phyloP scores from a whole-genome alignment of 2,797 vertebrate species.

The Chelon labrosus region DNA sequence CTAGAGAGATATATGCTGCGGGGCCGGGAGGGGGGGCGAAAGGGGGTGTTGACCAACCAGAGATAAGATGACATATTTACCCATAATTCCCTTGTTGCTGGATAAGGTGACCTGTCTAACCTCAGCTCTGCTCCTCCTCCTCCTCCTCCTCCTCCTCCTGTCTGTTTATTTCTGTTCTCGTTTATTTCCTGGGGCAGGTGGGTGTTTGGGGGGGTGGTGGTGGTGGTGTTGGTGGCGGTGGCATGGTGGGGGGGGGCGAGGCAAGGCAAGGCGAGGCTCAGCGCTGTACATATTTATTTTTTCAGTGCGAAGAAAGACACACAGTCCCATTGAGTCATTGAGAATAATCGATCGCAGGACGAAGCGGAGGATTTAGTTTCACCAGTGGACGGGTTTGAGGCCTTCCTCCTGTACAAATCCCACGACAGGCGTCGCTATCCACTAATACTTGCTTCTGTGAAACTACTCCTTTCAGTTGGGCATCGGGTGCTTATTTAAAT shows the following conservation, averaged over 20 bases:
- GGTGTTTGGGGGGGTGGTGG: conserved; percentile 14
- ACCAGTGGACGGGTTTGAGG: conserved; percentile 71
- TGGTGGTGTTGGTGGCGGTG: not conserved
- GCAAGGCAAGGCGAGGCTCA: conserved; percentile 47
- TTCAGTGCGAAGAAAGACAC: conserved; percentile 67
- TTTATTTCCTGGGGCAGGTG: conserved; percentile 58
- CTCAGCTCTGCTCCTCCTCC: conserved; percentile 68
- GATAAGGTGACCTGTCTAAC: conserved; percentile 76
- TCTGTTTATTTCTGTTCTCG: conserved; percentile 27
- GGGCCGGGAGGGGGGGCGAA: conserved; percentile 11
- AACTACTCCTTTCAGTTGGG: conserved; percentile 46
- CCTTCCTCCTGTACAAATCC: conserved; percentile 31
- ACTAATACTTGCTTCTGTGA: conserved; percentile 61
- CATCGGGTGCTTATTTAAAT: conserved; percentile 62
- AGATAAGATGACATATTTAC: conserved; percentile 67
- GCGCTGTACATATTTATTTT: conserved; percentile 86
- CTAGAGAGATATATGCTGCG: conserved; percentile 68
- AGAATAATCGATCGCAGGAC: conserved; percentile 39
- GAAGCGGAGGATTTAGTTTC: conserved; percentile 52
- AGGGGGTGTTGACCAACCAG: conserved; percentile 30
- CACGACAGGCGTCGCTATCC: conserved; percentile 29
- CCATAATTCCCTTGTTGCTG: conserved; percentile 75
- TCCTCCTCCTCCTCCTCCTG: conserved; percentile 44
- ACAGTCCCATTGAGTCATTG: conserved; percentile 31
- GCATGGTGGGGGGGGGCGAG: conserved; percentile 34